These are phyloP conservation scores for Drosophila percnosoma DNA, from an alignment of 2,888 invertebrate genomes.

Conservation along the genomic window DNA sequence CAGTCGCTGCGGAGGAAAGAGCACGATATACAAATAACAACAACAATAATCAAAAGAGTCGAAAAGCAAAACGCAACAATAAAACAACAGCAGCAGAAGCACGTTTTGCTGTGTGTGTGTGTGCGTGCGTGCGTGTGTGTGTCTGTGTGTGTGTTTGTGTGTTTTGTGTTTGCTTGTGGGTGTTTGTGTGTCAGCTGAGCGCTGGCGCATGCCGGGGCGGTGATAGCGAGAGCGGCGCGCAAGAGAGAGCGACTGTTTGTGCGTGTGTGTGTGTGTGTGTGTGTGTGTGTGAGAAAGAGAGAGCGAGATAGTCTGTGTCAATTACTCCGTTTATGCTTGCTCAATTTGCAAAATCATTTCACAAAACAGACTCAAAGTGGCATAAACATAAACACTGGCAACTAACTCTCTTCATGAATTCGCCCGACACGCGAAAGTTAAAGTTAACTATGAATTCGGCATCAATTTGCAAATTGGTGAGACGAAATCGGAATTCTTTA, in stretches of 20 bases:
- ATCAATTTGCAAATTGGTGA: conserved; percentile 5
- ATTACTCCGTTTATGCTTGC: conserved; percentile 3
- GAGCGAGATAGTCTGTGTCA: conserved; percentile 4
- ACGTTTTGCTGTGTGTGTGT: conserved; percentile 43
- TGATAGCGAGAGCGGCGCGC: conserved; percentile 12
- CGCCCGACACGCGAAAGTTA: background rate
- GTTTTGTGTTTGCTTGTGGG: conserved; percentile 8
- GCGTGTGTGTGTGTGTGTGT: background rate
- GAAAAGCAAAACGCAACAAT: conserved; percentile 38
- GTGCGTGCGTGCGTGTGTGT: conserved; percentile 17
- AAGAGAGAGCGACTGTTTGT: conserved; percentile 4
- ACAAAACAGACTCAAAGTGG: background rate
- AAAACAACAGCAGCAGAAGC: conserved; percentile 47
- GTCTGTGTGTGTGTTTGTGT: conserved; percentile 25
- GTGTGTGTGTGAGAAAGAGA: background rate
- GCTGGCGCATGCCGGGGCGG: conserved; percentile 44
- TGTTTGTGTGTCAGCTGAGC: conserved; percentile 55
- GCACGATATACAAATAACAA: conserved; percentile 34
- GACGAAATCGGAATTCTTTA: background rate
- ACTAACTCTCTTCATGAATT: background rate
- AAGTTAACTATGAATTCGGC: conserved; percentile 4
- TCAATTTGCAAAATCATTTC: conserved; percentile 12
- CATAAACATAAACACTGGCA: conserved; percentile 7
- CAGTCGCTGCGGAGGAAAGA: conserved; percentile 46
- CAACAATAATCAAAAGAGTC: conserved; percentile 14